A percentile compares a stretch with the other conserved stretches of the same genome.
phyloP scores from a whole-genome alignment of 2,888 invertebrate species.

The Scaptomyza parva region DNA sequence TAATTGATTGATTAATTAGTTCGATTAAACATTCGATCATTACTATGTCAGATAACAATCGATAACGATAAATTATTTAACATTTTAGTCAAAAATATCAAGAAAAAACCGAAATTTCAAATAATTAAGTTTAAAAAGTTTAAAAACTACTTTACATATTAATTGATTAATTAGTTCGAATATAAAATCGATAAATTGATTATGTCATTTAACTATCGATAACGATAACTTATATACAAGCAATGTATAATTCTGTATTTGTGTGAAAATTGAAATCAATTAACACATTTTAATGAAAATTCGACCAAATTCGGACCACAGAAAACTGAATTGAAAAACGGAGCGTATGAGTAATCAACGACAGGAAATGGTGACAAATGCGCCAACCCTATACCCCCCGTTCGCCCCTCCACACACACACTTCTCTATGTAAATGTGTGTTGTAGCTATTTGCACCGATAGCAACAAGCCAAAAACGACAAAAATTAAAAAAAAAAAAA shows the following conservation, averaged over 20 bases:
- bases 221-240: slow-evolving; percentile 16
- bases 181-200: not conserved
- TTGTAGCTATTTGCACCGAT: slow-evolving; percentile 79
- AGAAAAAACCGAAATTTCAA: too few relatives aligned
- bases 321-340: slow-evolving; percentile 69
- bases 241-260: slow-evolving; percentile 33
- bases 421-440: slow-evolving; percentile 66
- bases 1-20: too few relatives aligned
- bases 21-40: too few relatives aligned
- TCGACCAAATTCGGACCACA: slow-evolving; percentile 53
- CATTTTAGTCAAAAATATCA: too few relatives aligned
- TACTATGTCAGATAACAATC: too few relatives aligned
- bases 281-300: slow-evolving; percentile 77
- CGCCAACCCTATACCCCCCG: slow-evolving; percentile 15
- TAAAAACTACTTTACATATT: not conserved
- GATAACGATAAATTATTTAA: too few relatives aligned
- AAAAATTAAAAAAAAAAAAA: slow-evolving; percentile 24
- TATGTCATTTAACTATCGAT: not conserved
- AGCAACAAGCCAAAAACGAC: slow-evolving; percentile 74
- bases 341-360: slow-evolving; percentile 81
- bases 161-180: not conserved
- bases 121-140: not conserved
- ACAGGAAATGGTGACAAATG: slow-evolving; percentile 82
- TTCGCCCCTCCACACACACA: slow-evolving; percentile 8
- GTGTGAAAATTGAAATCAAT: slow-evolving; percentile 77